Conservation (phyloP, 1,140 invertebrate genomes). For the Nasonia vitripennis region DNA sequence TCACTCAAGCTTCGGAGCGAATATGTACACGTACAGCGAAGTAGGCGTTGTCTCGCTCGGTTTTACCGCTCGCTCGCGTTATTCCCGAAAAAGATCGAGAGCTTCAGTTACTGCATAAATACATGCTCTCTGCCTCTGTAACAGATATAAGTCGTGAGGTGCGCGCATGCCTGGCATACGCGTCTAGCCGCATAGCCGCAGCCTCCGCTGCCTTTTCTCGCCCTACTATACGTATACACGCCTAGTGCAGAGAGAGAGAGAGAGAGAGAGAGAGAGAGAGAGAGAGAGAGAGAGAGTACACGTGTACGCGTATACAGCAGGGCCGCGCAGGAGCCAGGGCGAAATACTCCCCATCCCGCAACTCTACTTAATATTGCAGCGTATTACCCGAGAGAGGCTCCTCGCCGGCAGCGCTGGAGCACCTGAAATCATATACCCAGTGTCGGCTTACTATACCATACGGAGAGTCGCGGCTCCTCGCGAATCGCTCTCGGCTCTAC, state of each 20-base stretch:
- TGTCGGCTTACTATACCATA: slow-evolving; percentile 38
- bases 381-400: slow-evolving; percentile 51
- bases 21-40: too few species aligned
- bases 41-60: too few species aligned
- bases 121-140: slow-evolving; percentile 47
- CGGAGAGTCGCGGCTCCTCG: background rate
- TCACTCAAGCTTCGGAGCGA: too few species aligned
- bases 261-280: too few species aligned
- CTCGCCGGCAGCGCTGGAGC: background rate
- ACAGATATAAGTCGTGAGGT: slow-evolving; percentile 61
- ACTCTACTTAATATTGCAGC: slow-evolving; percentile 64
- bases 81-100: too few species aligned
- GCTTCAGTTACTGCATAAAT: background rate
- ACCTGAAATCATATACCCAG: slow-evolving; percentile 56
- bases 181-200: slow-evolving; percentile 18
- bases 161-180: slow-evolving; percentile 64
- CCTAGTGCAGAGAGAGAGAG: too few species aligned
- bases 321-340: too few species aligned
- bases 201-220: background rate
- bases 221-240: background rate
- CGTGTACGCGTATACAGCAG: background rate
- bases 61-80: too few species aligned
- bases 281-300: background rate
- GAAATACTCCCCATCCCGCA: background rate
- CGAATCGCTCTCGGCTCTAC: background rate